A percentile compares a stretch with the other conserved stretches of the same genome.
Evolutionary conservation across 2,113 vertebrate species (phyloP).

Genomic region (Chionomys nivalis): DNA sequence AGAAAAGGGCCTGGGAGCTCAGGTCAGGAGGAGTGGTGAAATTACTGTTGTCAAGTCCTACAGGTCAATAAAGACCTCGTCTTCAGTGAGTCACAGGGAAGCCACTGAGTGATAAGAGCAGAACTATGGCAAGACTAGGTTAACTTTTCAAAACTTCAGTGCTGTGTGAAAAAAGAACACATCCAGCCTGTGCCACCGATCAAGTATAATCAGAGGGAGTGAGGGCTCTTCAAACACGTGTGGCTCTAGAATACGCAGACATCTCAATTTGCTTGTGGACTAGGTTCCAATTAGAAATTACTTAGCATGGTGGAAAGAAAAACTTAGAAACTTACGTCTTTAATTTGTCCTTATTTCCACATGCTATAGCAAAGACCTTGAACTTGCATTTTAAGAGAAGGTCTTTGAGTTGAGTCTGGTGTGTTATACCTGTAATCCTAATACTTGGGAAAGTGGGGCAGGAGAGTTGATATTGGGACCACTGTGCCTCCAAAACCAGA

Average conservation of each 20-base stretch:
- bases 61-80: not conserved
- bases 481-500: not conserved
- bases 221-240: not conserved
- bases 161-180: not conserved
- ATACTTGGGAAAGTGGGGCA: not conserved
- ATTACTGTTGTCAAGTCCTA: not conserved
- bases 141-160: not conserved
- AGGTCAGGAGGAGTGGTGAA: not conserved
- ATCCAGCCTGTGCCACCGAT: not conserved
- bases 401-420: not conserved
- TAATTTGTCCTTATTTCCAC: not conserved
- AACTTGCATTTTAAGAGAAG: not conserved
- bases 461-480: not conserved
- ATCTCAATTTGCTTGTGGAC: not conserved
- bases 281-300: not conserved
- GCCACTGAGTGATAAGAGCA: not conserved
- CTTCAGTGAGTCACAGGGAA: not conserved
- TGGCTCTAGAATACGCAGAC: not conserved
- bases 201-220: rapidly evolving
- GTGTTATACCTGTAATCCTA: not conserved
- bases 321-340: not conserved
- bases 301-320: not conserved
- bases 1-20: not conserved
- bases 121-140: not conserved
- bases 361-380: not conserved